Evolutionary conservation across 2,797 vertebrate species (phyloP).

Genomic region (Manis javanica): DNA sequence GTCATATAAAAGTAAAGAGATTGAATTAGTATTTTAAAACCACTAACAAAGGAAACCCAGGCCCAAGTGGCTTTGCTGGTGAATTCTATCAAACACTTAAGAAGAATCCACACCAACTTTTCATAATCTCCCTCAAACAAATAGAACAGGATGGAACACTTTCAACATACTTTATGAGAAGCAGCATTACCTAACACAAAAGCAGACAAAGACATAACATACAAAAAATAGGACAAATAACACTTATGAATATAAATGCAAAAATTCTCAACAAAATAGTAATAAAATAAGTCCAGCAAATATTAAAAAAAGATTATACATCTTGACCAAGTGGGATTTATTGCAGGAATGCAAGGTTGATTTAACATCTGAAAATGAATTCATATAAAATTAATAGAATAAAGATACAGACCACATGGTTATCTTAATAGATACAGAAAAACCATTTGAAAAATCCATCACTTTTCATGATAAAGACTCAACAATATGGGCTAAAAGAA

Average conservation of each 20-base stretch:
- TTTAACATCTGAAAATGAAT: neutral
- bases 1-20: neutral
- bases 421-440: neutral
- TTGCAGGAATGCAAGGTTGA: neutral
- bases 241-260: neutral
- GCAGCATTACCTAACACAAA: neutral
- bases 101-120: neutral
- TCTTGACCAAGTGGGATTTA: neutral
- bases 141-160: neutral
- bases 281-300: neutral
- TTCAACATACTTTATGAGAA: neutral
- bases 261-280: neutral
- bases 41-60: neutral
- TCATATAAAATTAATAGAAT: neutral
- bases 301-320: neutral
- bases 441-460: neutral
- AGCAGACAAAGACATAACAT: neutral
- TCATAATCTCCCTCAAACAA: slow-evolving; percentile 2
- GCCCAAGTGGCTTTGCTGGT: neutral
- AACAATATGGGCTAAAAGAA: neutral
- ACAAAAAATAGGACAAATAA: neutral
- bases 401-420: neutral
- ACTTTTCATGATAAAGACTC: neutral
- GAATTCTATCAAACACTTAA: neutral
- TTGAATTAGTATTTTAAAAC: neutral